Evolutionary conservation across 2,797 vertebrate species (phyloP).

Genomic region (Melanotaenia parkinsoni): DNA sequence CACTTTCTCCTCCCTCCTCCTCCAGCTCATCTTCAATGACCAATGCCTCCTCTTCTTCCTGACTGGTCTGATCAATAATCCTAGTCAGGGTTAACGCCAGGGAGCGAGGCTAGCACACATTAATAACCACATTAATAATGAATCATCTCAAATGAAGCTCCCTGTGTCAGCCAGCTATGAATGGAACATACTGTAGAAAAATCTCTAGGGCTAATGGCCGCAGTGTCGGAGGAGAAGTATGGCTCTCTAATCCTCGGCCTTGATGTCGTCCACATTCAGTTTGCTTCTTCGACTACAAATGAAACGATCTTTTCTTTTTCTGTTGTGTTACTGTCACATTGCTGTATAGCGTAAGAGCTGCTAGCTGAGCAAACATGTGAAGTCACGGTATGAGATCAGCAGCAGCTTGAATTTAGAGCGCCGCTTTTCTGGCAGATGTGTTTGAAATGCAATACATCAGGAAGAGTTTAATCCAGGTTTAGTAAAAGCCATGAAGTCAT

Average conservation of each 20-base stretch:
- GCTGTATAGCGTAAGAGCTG: slow-evolving; percentile 13
- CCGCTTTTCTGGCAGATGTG: slow-evolving; percentile 38
- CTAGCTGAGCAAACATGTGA: slow-evolving; percentile 58
- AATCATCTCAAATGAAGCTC: slow-evolving; percentile 64
- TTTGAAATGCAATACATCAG: slow-evolving; percentile 39
- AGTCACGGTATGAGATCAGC: slow-evolving; percentile 69
- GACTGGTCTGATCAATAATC: slow-evolving; percentile 70
- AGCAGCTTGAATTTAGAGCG: slow-evolving; percentile 24
- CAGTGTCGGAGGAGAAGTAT: slow-evolving; percentile 49
- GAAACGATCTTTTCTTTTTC: slow-evolving; percentile 32
- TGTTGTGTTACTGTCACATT: slow-evolving; percentile 39
- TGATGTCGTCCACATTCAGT: slow-evolving; percentile 20
- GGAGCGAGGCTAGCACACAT: slow-evolving; percentile 53
- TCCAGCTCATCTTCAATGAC: slow-evolving; percentile 52
- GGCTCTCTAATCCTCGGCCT: slow-evolving; percentile 33
- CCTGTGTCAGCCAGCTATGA: slow-evolving; percentile 60
- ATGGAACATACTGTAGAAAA: slow-evolving; percentile 58
- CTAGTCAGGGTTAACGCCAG: slow-evolving; percentile 40
- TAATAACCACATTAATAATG: slow-evolving; percentile 79
- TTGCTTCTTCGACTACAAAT: slow-evolving; percentile 34
- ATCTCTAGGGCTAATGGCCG: slow-evolving; percentile 59
- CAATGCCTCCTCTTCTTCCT: slow-evolving; percentile 48
- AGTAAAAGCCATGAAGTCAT: slow-evolving; percentile 56
- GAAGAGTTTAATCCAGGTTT: slow-evolving; percentile 50
- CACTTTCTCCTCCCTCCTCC: slow-evolving; percentile 43